phyloP scores from a whole-genome alignment of 2,888 invertebrate genomes.

The Melinaea menophilus region DNA sequence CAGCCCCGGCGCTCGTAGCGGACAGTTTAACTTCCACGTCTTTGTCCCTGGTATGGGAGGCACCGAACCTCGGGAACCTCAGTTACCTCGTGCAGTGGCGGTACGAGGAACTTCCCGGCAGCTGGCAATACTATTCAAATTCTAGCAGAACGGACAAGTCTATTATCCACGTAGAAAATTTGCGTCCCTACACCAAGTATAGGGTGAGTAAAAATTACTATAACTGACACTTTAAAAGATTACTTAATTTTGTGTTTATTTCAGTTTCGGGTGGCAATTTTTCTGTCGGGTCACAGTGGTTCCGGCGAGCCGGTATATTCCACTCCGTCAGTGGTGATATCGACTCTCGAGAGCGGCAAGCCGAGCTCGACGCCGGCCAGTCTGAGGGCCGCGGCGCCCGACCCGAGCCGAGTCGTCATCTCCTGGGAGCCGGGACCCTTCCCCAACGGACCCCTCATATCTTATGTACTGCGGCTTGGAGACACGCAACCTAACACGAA shows the following conservation, averaged over 20 bases:
- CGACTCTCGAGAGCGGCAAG: conserved; percentile 84
- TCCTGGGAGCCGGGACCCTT: conserved; percentile 93
- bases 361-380: conserved; percentile 87
- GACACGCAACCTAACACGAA: conserved; percentile 76
- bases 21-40: conserved; percentile 87
- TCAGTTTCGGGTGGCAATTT: conserved; percentile 92
- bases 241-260: conserved; percentile 7
- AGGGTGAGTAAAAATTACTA: conserved; percentile 78
- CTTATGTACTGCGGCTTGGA: conserved; percentile 87
- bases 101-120: conserved; percentile 82
- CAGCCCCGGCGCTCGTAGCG: conserved; percentile 86
- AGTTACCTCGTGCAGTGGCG: conserved; percentile 86
- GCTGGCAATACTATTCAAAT: conserved; percentile 91
- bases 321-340: conserved; percentile 85
- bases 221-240: not conserved
- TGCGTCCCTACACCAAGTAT: conserved; percentile 93
- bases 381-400: conserved; percentile 86
- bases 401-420: conserved; percentile 89
- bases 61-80: conserved; percentile 72
- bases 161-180: conserved; percentile 84
- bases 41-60: conserved; percentile 89
- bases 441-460: conserved; percentile 91
- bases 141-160: conserved; percentile 82
- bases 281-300: conserved; percentile 83
- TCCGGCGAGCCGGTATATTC: conserved; percentile 85